Conservation (phyloP, 2,113 vertebrate genomes). For the Epinephelus fuscoguttatus region DNA sequence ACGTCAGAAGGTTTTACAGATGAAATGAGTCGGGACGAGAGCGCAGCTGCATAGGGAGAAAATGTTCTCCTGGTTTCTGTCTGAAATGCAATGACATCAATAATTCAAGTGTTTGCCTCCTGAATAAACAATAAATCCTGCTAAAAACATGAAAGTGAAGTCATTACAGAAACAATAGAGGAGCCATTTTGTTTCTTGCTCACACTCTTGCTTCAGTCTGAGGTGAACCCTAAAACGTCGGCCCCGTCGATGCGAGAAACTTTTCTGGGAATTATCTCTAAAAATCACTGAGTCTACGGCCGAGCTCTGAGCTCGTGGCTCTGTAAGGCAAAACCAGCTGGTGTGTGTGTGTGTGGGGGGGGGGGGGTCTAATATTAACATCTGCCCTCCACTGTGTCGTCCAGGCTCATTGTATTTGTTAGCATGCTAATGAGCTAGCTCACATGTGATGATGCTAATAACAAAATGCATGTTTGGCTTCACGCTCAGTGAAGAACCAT, state of each 20-base stretch:
- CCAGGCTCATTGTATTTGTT: neutral
- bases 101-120: constrained; percentile 36
- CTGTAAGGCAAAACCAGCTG: too few species aligned
- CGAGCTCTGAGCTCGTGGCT: too few species aligned
- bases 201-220: neutral
- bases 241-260: too few species aligned
- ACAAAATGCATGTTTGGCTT: neutral
- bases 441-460: neutral
- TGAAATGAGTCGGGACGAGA: neutral
- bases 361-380: neutral
- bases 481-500: neutral
- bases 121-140: constrained; percentile 14
- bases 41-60: constrained; percentile 23
- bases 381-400: neutral
- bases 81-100: constrained; percentile 49
- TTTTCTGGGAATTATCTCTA: neutral
- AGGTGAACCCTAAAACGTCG: neutral
- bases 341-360: too few species aligned
- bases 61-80: constrained; percentile 12
- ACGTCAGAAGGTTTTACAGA: neutral
- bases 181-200: neutral
- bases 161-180: neutral
- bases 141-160: neutral
- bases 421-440: constrained; percentile 20
- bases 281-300: neutral